These are phyloP conservation scores for Brachionus koreanus DNA, from an alignment of 1,140 invertebrate genomes.

Conservation along the genomic window DNA sequence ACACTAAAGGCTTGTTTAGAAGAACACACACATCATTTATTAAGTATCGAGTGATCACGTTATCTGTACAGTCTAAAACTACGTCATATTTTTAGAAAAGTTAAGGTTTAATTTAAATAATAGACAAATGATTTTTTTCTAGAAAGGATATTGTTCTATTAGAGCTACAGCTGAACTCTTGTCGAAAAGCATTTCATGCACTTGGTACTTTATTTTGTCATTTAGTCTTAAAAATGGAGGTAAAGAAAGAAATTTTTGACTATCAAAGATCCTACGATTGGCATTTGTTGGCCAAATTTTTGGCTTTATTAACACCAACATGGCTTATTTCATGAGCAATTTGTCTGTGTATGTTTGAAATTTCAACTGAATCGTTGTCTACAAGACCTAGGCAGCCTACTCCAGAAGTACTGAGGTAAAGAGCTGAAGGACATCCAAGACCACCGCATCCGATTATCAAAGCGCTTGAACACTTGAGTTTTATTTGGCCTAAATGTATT, in stretches of 20 bases:
- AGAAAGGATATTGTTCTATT: conserved; percentile 62
- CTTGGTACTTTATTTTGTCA: conserved; percentile 67
- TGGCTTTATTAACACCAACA: conserved; percentile 71
- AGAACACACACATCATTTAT: conserved; percentile 87
- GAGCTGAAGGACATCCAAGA: conserved; percentile 82
- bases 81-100: conserved; percentile 69
- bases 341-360: conserved; percentile 91
- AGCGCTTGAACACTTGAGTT: conserved; percentile 70
- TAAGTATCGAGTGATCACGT: conserved; percentile 81
- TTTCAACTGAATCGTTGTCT: conserved; percentile 87
- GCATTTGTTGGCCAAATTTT: conserved; percentile 69
- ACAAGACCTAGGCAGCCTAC: conserved; percentile 80
- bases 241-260: background rate
- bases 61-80: conserved; percentile 89
- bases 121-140: background rate
- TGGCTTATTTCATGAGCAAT: conserved; percentile 73
- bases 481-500: conserved; percentile 67
- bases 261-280: conserved; percentile 60
- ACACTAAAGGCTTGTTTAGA: conserved; percentile 71
- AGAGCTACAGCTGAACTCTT: conserved; percentile 73
- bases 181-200: conserved; percentile 70
- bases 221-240: conserved; percentile 64
- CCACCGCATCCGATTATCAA: conserved; percentile 92
- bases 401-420: conserved; percentile 84
- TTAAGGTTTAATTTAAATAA: background rate